These are phyloP conservation scores for Lithobates pipiens DNA, from an alignment of 2,797 vertebrate species.

Conservation along the genomic window DNA sequence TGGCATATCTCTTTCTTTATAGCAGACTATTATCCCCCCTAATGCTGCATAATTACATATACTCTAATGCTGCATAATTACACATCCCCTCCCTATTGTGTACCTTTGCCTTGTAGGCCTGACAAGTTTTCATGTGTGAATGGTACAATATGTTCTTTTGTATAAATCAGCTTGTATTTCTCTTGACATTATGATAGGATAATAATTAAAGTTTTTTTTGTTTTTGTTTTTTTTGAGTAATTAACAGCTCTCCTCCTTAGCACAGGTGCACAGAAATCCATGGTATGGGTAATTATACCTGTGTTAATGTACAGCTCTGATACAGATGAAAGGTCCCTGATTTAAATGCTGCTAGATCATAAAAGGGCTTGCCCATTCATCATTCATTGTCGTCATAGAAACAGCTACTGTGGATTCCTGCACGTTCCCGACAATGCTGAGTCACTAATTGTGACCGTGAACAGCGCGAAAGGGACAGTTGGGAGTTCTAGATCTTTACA, in stretches of 20 bases:
- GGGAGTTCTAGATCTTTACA: slow-evolving; percentile 4
- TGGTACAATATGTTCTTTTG: slow-evolving; percentile 1
- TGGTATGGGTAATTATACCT: slow-evolving; percentile 21
- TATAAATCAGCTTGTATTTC: background rate
- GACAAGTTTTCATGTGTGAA: background rate
- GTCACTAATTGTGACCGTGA: slow-evolving; percentile 63
- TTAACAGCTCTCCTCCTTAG: background rate
- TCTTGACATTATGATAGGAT: background rate
- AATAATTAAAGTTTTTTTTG: slow-evolving; percentile 12
- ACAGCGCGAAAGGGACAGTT: slow-evolving; percentile 43
- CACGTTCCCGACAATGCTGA: slow-evolving; percentile 63
- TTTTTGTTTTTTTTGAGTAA: slow-evolving; percentile 15
- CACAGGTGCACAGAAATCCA: background rate
- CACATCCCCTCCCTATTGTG: background rate
- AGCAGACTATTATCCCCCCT: background rate
- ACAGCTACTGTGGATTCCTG: slow-evolving; percentile 45
- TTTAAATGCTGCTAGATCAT: slow-evolving; percentile 49
- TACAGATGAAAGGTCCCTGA: slow-evolving; percentile 47
- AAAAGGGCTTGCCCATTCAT: slow-evolving; percentile 59
- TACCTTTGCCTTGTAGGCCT: background rate
- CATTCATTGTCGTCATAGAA: slow-evolving; percentile 55
- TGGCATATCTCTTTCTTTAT: background rate
- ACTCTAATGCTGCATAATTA: background rate
- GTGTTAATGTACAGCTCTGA: background rate
- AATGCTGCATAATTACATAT: background rate